phyloP scores from a whole-genome alignment of 2,888 invertebrate genomes.

The Cephus nigrinus region DNA sequence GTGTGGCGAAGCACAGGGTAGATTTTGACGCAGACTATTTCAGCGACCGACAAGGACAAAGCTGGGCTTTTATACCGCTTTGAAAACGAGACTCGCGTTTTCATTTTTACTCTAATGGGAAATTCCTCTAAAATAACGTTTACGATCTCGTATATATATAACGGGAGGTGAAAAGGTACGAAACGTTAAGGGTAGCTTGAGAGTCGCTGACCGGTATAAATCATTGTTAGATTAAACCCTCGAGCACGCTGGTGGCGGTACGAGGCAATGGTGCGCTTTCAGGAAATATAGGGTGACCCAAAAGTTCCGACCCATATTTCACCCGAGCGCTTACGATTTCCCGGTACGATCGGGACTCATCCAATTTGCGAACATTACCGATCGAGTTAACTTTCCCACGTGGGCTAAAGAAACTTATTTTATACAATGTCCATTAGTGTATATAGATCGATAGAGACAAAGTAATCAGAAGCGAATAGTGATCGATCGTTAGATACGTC shows the following conservation, averaged over 20 bases:
- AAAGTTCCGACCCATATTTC: slow-evolving; percentile 47
- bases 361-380: background rate
- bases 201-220: slow-evolving; percentile 58
- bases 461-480: background rate
- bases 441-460: background rate
- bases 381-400: background rate
- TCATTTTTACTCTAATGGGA: background rate
- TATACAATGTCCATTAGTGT: slow-evolving; percentile 33
- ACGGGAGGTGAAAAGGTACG: background rate
- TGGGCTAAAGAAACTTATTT: background rate
- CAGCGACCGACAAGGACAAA: background rate
- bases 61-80: too few species aligned
- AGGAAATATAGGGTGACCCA: slow-evolving; percentile 57
- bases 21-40: background rate
- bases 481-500: background rate
- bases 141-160: background rate
- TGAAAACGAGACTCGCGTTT: background rate
- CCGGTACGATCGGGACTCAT: background rate
- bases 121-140: background rate
- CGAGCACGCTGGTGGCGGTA: slow-evolving; percentile 39
- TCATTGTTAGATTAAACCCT: slow-evolving; percentile 64
- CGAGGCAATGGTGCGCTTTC: slow-evolving; percentile 51
- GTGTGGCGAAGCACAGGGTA: background rate
- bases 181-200: slow-evolving; percentile 29
- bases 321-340: background rate